These are phyloP conservation scores for Psittacula cyanocephala DNA, from an alignment of 2,113 vertebrate genomes.

Conservation along the genomic window DNA sequence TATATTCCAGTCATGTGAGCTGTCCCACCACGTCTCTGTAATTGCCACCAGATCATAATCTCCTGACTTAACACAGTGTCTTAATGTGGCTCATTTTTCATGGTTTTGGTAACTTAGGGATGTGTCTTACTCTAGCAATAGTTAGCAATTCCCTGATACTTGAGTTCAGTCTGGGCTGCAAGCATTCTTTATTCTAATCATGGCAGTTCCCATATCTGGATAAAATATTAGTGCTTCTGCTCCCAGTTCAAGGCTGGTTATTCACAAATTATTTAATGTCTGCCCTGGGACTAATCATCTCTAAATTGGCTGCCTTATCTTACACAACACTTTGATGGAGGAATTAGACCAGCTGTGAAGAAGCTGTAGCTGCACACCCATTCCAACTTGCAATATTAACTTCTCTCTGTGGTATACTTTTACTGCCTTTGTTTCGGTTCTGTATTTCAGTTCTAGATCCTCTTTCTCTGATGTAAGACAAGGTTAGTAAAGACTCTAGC, in stretches of 20 bases:
- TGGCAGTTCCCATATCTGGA: not conserved
- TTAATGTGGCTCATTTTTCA: not conserved
- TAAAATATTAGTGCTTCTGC: not conserved
- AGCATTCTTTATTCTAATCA: not conserved
- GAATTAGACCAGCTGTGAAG: not conserved
- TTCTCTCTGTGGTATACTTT: not conserved
- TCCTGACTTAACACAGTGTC: too few species aligned
- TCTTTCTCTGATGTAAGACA: not conserved
- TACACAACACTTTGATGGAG: not conserved
- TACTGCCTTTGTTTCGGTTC: not conserved
- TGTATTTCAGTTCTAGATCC: slow-evolving; percentile 27
- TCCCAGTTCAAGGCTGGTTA: not conserved
- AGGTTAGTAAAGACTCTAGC: not conserved
- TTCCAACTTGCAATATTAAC: not conserved
- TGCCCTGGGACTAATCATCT: not conserved
- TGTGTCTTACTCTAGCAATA: not conserved
- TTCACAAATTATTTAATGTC: not conserved
- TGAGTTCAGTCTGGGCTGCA: not conserved
- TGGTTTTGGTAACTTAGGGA: not conserved
- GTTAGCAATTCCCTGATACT: not conserved
- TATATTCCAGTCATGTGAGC: too few species aligned
- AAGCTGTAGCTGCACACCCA: not conserved
- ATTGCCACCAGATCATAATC: too few species aligned
- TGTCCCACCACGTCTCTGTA: too few species aligned
- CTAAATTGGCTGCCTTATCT: not conserved